Conservation (phyloP, 2,113 vertebrate species). For the Mastomys coucha region DNA sequence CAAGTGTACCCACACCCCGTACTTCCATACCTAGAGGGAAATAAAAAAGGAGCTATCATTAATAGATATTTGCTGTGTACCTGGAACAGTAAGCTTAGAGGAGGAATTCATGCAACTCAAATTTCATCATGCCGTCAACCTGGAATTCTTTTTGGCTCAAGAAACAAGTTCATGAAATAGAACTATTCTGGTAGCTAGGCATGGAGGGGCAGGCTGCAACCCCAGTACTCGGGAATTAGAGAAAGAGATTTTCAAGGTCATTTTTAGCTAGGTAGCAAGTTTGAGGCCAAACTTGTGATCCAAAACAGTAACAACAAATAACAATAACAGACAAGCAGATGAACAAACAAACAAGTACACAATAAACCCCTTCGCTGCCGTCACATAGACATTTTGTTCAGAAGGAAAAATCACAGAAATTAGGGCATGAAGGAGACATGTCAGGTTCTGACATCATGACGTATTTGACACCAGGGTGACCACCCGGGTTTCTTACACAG, state of each 20-base stretch:
- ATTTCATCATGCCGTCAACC: neutral
- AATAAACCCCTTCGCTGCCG: neutral
- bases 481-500: neutral
- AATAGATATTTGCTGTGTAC: neutral
- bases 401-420: neutral
- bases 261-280: neutral
- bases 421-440: neutral
- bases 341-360: neutral
- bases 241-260: neutral
- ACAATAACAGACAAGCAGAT: neutral
- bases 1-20: accelerated
- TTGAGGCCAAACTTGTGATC: neutral
- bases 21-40: neutral
- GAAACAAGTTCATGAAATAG: neutral
- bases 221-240: neutral
- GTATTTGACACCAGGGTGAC: accelerated
- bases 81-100: neutral
- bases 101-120: neutral
- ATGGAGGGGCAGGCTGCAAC: neutral
- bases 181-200: neutral
- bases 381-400: neutral
- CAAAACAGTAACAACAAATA: neutral
- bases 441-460: neutral
- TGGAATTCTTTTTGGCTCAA: neutral
- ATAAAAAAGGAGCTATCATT: neutral